Evolutionary conservation across 1,140 invertebrate genomes (phyloP), one percentile per base, ranked within the genome.

Genomic region (Lordiphosa stackelbergi): DNA sequence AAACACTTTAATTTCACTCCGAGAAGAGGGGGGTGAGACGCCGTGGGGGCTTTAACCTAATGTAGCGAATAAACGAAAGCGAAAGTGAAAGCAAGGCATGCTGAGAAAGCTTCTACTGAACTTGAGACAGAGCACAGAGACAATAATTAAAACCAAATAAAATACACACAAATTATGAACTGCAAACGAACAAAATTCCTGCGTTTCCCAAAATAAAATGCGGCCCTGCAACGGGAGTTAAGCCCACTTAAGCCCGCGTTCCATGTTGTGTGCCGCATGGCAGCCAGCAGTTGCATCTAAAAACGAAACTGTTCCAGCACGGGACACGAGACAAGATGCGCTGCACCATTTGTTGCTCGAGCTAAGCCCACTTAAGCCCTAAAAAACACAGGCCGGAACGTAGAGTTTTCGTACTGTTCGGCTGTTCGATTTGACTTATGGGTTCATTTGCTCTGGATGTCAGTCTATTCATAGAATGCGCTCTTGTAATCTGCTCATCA

Each of bases 381-480:
- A 79, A 79, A 79, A 81, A 79, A 79, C 74, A 81, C 66, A 74
- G 74, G 53, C 34, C 16, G 13, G 43, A 43, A 11, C 36, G 42
- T 13, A 61, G 60, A 40, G 16, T 41, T 62, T 53, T 51, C 36
- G 60, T 42, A 48, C 51, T 34, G 42, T 57, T 34, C 52, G 68
- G 57, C 79, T 66, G 60, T 77, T 77, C 78, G 46, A 81, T 85
- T 85, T 85, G 81, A 85, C 81, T 85, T 85, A 85, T 85, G 81
- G 81, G 81, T 85, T 85, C 81, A 74, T 85, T 85, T 74, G 81
- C 81, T 85, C 22, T 43, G 49, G 62, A 58, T 81, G 75, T 75
- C 75, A 79, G 77, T 42, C 70, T 79, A 79, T 81, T 74, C 74
- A 71, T 79, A 75, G 75, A 43, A 40, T 42, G 47, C 36, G 65